phyloP scores from a whole-genome alignment of 2,888 invertebrate species.

The Pheosia gnoma region DNA sequence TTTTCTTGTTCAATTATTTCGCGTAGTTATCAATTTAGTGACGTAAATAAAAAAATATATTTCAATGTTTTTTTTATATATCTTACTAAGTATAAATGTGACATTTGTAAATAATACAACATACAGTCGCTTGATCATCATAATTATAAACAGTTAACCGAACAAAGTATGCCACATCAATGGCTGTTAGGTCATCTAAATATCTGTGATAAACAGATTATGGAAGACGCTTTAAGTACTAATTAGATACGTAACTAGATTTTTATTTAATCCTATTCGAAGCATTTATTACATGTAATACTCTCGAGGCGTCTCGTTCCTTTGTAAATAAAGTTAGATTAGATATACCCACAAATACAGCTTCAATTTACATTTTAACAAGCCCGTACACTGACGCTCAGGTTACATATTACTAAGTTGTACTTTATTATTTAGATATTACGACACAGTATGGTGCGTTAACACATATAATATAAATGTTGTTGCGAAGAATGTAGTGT shows the following conservation, averaged over 20 bases:
- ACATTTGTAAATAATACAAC: not conserved
- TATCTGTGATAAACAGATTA: not conserved
- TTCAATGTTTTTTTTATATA: too few relatives aligned
- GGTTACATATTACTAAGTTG: conserved; percentile 10
- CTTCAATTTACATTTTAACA: conserved; percentile 47
- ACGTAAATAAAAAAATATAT: not conserved
- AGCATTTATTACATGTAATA: conserved; percentile 6
- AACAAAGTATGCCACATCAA: too few relatives aligned
- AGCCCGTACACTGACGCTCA: conserved; percentile 24
- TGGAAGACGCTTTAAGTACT: not conserved
- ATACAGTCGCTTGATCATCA: too few relatives aligned
- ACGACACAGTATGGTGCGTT: too few relatives aligned
- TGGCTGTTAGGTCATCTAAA: too few relatives aligned
- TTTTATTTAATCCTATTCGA: conserved; percentile 4
- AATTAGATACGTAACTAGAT: not conserved
- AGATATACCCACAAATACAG: conserved; percentile 34
- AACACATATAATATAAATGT: too few relatives aligned
- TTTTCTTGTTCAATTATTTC: conserved; percentile 18
- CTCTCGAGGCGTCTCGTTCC: conserved; percentile 13
- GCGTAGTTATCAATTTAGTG: not conserved
- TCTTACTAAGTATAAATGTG: too few relatives aligned
- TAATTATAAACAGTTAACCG: too few relatives aligned
- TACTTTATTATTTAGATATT: too few relatives aligned
- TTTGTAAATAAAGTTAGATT: conserved; percentile 35
- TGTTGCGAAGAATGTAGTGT: too few relatives aligned